These are phyloP conservation scores for Odontomyia ornata DNA, from an alignment of 2,888 invertebrate genomes.

Conservation along the genomic window DNA sequence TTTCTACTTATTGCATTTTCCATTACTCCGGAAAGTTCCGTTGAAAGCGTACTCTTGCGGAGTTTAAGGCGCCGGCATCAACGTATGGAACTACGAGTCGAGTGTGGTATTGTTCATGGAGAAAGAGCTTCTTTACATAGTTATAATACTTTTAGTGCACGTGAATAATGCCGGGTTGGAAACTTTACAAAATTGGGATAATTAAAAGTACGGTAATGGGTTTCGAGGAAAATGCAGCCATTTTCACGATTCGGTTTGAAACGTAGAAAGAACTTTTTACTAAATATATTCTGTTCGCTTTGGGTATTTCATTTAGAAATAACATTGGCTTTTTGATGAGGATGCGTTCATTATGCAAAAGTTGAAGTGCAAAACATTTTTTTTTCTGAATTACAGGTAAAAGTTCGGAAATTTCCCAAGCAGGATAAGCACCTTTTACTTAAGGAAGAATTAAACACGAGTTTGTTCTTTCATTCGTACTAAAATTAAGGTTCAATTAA, in stretches of 20 bases:
- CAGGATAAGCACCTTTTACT: too few relatives aligned
- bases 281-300: too few relatives aligned
- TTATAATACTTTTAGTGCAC: constrained; percentile 1
- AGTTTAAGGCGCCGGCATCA: not conserved
- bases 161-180: not conserved
- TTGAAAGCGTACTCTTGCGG: not conserved
- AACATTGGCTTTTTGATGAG: too few relatives aligned
- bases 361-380: too few relatives aligned
- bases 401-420: too few relatives aligned
- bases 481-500: too few relatives aligned
- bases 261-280: too few relatives aligned
- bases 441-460: too few relatives aligned
- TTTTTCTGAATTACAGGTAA: too few relatives aligned
- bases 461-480: too few relatives aligned
- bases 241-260: not conserved
- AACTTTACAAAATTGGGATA: constrained; percentile 9
- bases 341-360: too few relatives aligned
- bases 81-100: constrained; percentile 5
- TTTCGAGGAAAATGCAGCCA: not conserved
- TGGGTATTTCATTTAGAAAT: too few relatives aligned
- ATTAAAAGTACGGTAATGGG: constrained; percentile 1
- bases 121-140: not conserved
- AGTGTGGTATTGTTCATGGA: not conserved
- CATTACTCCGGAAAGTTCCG: constrained; percentile 11
- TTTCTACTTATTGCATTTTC: constrained; percentile 28